Evolutionary conservation across 2,113 vertebrate genomes (phyloP).

Genomic region (Atractosteus spatula): DNA sequence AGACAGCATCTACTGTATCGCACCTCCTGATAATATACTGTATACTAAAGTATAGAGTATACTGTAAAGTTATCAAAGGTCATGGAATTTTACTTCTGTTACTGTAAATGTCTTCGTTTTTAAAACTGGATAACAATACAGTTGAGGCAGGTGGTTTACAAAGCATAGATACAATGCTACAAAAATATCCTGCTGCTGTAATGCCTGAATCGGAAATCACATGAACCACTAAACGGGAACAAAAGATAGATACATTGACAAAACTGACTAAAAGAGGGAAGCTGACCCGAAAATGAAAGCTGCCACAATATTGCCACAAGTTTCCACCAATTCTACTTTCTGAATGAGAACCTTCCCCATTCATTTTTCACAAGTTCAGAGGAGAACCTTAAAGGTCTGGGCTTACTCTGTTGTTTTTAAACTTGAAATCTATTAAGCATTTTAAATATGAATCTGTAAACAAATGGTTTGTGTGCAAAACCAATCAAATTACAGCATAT

Average conservation of each 20-base stretch:
- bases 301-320: not conserved
- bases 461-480: no score
- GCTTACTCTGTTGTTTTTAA: no score
- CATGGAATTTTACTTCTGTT: no score
- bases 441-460: no score
- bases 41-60: no score
- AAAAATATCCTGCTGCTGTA: conserved; percentile 40
- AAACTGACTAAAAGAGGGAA: conserved; percentile 31
- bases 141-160: not conserved
- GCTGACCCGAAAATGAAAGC: conserved; percentile 21
- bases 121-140: no score
- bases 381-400: conserved; percentile 22
- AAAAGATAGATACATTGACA: conserved; percentile 41
- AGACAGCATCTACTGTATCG: no score
- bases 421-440: no score
- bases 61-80: no score
- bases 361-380: conserved; percentile 23
- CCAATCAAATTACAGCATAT: no score
- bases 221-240: conserved; percentile 37
- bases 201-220: conserved; percentile 43
- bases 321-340: conserved; percentile 37
- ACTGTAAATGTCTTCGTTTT: no score
- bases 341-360: conserved; percentile 33
- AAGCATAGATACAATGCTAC: conserved; percentile 28
- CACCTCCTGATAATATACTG: no score